Evolutionary conservation across 1,140 invertebrate species (phyloP), one percentile per base, ranked within the genome.

Genomic region (Rhopalosiphum padi): DNA sequence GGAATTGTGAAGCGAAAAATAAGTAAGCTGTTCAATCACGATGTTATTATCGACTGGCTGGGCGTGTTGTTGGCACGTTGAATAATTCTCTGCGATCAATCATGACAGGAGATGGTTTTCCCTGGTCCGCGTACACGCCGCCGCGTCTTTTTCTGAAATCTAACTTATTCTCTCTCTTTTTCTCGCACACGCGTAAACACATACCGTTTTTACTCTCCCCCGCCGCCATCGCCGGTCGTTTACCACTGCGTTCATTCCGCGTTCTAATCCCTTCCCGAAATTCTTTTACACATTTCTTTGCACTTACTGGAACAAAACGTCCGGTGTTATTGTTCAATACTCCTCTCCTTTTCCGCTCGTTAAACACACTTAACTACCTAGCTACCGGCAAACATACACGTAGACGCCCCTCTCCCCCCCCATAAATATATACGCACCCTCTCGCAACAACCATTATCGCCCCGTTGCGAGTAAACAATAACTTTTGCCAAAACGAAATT

Each of bases 11-110:
- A 86, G 46, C 77, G 91, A 86, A 86, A 93, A 93, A 93, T 85
- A 93, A 93, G 46, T 93, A 85, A 86, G 82, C 43, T 53, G 91
- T 93, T 93, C 82, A 55, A 93, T 92, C 68, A 93, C 48, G 91
- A 51, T 93, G 77, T 93, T 91, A 55, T 93, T 51, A 93, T 93
- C 91, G 82, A 93, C 46, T 86, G 82, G 48, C 30, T 93, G 48
- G 35, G 91, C 46, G 77, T 93, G 82, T 85, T 93, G 25, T 93
- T 86, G 91, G 91, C 91, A 93, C 91, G 77, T 86, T 86, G 77
- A 85, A 93, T 93, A 93, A 93, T 93, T 93, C 82, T 6, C 4
- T 48, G n/a, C 77, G 91, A 93, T 93, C 91, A 86, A 93, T 93
- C 91, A 93, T 83, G 91, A 55, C 89, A 53, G 37, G 48, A 53